Percentiles rank a stretch among this genome's conserved stretches.
Evolutionary conservation across 1,140 invertebrate genomes (phyloP).

Genomic region (Brachionus angularis): DNA sequence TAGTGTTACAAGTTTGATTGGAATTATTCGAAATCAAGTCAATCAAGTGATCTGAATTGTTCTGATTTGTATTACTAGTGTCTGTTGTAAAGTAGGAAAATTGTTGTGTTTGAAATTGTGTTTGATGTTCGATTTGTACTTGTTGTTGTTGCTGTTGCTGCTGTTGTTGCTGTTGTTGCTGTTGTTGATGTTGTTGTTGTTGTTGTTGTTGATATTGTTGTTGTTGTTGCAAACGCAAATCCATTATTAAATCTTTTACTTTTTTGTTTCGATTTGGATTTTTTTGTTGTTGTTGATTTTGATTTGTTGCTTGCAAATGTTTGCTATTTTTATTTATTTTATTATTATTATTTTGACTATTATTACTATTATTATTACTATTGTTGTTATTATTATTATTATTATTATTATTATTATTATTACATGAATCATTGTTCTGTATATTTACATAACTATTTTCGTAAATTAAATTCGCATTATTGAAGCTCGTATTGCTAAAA

Average conservation of each 20-base stretch:
- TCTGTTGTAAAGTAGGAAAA: too few relatives aligned
- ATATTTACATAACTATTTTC: too few relatives aligned
- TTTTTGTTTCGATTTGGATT: slow-evolving; percentile 41
- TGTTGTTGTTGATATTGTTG: slow-evolving; percentile 28
- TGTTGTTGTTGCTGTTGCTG: slow-evolving; percentile 26
- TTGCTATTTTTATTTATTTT: neutral
- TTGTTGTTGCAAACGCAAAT: slow-evolving; percentile 35
- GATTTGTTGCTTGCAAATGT: neutral
- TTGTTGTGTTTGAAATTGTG: too few relatives aligned
- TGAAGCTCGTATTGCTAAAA: too few relatives aligned
- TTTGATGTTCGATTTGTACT: slow-evolving; percentile 1
- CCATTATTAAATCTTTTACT: slow-evolving; percentile 38
- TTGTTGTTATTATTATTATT: too few relatives aligned
- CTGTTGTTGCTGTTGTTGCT: neutral
- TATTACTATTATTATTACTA: neutral
- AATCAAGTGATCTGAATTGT: neutral
- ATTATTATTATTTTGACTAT: neutral
- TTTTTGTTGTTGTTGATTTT: slow-evolving; percentile 5
- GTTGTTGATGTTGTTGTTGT: neutral
- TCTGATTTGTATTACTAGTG: neutral
- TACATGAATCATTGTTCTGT: too few relatives aligned
- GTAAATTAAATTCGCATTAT: too few relatives aligned
- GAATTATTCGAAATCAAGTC: neutral
- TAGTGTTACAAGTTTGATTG: slow-evolving; percentile 30
- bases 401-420: too few relatives aligned